These are phyloP conservation scores for Stenodema calcarata DNA, from an alignment of 2,888 invertebrate genomes.

Conservation along the genomic window DNA sequence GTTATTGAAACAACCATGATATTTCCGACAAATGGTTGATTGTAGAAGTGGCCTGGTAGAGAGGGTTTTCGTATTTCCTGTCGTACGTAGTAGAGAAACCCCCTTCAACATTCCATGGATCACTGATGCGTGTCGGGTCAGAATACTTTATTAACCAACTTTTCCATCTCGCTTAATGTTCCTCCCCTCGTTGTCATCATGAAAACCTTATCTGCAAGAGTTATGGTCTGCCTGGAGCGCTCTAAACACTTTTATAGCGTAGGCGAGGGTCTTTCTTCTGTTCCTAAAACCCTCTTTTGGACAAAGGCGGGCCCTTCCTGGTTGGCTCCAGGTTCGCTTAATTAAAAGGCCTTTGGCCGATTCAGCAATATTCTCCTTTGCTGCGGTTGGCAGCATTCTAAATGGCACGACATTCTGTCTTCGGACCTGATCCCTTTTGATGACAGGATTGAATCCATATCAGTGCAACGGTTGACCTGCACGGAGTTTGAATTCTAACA, in stretches of 20 bases:
- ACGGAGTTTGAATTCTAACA: no score
- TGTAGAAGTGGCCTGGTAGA: background rate
- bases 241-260: constrained; percentile 23
- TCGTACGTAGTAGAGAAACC: background rate
- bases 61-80: background rate
- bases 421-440: background rate
- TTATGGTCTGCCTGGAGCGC: constrained; percentile 9
- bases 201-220: constrained; percentile 32
- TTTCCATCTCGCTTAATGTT: constrained; percentile 29
- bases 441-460: no score
- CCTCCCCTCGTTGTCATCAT: constrained; percentile 28
- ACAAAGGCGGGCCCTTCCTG: background rate
- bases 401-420: constrained; percentile 23
- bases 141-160: constrained; percentile 37
- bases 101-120: constrained; percentile 4
- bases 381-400: constrained; percentile 6
- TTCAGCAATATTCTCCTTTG: constrained; percentile 18
- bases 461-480: no score
- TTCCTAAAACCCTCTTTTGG: constrained; percentile 13
- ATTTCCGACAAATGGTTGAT: no score
- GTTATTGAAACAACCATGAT: no score
- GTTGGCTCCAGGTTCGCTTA: constrained; percentile 13
- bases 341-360: constrained; percentile 32
- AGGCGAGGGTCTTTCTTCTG: background rate
- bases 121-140: constrained; percentile 25